These are phyloP conservation scores for Eubasilissa regina DNA, from an alignment of 1,140 invertebrate species.

Conservation along the genomic window DNA sequence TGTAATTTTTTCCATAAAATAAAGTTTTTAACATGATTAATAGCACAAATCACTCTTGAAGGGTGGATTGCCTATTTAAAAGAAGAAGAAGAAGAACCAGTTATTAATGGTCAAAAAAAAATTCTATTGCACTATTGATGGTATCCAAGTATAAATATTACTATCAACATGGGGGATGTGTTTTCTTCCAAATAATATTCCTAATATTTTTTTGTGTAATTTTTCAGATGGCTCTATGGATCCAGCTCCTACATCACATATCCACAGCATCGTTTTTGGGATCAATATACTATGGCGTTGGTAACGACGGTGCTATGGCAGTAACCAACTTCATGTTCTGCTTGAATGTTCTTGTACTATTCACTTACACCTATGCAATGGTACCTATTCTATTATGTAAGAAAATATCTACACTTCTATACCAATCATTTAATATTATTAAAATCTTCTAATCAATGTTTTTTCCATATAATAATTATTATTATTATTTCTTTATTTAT, in stretches of 20 bases:
- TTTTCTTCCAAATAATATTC: background rate
- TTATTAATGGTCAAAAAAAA: background rate
- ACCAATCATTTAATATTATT: constrained; percentile 15
- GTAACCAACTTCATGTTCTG: constrained; percentile 76
- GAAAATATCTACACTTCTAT: constrained; percentile 61
- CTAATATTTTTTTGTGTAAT: background rate
- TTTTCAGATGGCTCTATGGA: constrained; percentile 70
- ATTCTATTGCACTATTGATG: background rate
- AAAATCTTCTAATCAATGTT: too few relatives aligned
- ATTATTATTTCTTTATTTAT: too few relatives aligned
- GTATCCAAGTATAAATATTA: background rate
- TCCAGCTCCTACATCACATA: constrained; percentile 74
- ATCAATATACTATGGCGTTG: constrained; percentile 72
- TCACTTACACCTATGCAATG: constrained; percentile 78
- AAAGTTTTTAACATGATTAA: too few relatives aligned
- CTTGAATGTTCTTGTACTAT: constrained; percentile 74
- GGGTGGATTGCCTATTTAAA: too few relatives aligned
- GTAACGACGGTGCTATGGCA: constrained; percentile 71
- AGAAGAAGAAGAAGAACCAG: too few relatives aligned
- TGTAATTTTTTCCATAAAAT: too few relatives aligned
- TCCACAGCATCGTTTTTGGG: constrained; percentile 72
- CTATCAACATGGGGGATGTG: background rate
- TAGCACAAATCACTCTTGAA: too few relatives aligned
- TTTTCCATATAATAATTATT: too few relatives aligned
- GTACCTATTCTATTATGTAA: constrained; percentile 75